Conservation (phyloP, 2,888 invertebrate genomes). For the Orchestes rusci region DNA sequence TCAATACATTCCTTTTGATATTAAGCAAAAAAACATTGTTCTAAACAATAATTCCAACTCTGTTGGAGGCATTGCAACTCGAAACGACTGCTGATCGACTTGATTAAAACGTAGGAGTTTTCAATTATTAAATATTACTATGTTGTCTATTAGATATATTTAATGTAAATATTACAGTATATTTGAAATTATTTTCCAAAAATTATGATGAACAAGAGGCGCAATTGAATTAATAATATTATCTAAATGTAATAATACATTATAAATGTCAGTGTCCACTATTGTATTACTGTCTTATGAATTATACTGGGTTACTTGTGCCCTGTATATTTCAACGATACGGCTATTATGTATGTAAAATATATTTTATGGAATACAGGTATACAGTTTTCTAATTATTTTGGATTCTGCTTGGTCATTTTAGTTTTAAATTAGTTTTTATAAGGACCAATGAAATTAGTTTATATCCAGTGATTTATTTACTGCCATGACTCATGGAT, state of each 20-base stretch:
- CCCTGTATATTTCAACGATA: constrained; percentile 8
- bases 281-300: constrained; percentile 9
- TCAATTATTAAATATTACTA: constrained; percentile 26
- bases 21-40: too few relatives aligned
- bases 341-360: constrained; percentile 19
- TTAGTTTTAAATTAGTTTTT: too few relatives aligned
- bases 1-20: too few relatives aligned
- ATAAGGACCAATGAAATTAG: too few relatives aligned
- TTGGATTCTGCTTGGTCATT: too few relatives aligned
- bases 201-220: constrained; percentile 8
- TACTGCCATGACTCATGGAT: too few relatives aligned
- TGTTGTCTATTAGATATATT: constrained; percentile 31
- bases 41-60: too few relatives aligned
- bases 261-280: constrained; percentile 18
- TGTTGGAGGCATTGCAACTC: constrained; percentile 16
- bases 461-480: too few relatives aligned
- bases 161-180: constrained; percentile 29
- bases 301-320: constrained; percentile 13
- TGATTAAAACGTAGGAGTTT: constrained; percentile 28
- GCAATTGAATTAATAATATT: constrained; percentile 14
- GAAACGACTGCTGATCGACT: constrained; percentile 29
- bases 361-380: constrained; percentile 22
- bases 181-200: constrained; percentile 23
- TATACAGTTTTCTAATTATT: too few relatives aligned
- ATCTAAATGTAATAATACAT: constrained; percentile 18